Evolutionary conservation across 2,113 vertebrate species (phyloP).

Genomic region (Silurus asotus): DNA sequence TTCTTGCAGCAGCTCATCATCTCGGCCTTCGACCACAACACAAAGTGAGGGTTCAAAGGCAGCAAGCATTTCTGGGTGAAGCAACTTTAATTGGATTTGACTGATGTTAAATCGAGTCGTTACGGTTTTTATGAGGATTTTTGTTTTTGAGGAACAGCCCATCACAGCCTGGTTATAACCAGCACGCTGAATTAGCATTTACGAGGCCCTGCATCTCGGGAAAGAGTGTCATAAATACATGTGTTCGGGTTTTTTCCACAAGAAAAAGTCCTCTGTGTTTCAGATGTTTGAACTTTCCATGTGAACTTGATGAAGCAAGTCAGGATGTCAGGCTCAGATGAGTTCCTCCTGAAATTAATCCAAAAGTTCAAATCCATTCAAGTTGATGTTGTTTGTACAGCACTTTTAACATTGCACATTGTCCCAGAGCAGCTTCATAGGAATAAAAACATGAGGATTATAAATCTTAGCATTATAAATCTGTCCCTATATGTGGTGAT

Average conservation of each 20-base stretch:
- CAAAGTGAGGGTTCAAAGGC: constrained; percentile 48
- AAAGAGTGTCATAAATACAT: not conserved
- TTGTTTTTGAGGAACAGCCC: constrained; percentile 26
- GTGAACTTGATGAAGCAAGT: not conserved
- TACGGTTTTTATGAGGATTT: constrained; percentile 54
- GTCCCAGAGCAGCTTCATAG: too few species aligned
- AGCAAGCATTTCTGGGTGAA: constrained; percentile 47
- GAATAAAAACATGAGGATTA: too few species aligned
- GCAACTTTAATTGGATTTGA: constrained; percentile 58
- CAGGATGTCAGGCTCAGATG: not conserved
- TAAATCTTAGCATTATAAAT: too few species aligned
- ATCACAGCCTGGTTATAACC: constrained; percentile 12
- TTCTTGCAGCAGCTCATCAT: constrained; percentile 58
- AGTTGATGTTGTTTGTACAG: too few species aligned
- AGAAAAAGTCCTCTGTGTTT: not conserved
- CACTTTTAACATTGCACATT: too few species aligned
- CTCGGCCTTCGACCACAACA: constrained; percentile 61
- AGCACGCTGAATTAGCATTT: constrained; percentile 62
- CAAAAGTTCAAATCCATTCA: not conserved
- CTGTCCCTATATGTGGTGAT: too few species aligned
- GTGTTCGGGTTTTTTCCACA: not conserved
- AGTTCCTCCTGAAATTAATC: not conserved
- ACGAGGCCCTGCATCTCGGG: not conserved
- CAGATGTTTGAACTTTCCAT: not conserved
- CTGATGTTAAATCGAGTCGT: constrained; percentile 56